A percentile compares a stretch with the other conserved stretches of the same genome.
Conservation (phyloP, 2,888 invertebrate species). For the Eupithecia exiguata region DNA sequence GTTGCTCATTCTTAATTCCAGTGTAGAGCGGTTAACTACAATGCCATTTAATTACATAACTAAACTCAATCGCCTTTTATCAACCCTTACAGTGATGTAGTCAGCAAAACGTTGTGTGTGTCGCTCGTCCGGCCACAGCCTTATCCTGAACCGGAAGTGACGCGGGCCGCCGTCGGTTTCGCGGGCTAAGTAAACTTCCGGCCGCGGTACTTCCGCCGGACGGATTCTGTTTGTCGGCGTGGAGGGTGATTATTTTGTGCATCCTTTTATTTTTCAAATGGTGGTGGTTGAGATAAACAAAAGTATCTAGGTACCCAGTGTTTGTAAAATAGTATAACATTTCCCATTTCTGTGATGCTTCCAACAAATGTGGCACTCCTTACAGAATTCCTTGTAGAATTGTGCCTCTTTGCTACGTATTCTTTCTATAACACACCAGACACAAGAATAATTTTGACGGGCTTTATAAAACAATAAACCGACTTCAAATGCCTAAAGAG, state of each 20-base stretch:
- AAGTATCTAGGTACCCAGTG: not conserved
- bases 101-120: not conserved
- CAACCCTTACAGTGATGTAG: not conserved
- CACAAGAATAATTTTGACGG: no score
- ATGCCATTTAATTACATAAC: not conserved
- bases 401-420: not conserved
- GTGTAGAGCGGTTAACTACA: not conserved
- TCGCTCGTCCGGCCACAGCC: constrained; percentile 28
- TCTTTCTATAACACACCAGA: no score
- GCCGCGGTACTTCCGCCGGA: constrained; percentile 67
- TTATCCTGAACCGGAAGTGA: constrained; percentile 56
- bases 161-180: constrained; percentile 63
- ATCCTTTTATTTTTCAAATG: constrained; percentile 53
- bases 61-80: not conserved
- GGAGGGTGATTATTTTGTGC: constrained; percentile 68
- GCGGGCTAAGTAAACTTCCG: constrained; percentile 78
- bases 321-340: not conserved
- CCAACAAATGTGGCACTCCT: not conserved
- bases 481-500: no score
- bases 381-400: not conserved
- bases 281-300: not conserved
- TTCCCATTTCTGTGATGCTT: not conserved
- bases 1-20: not conserved
- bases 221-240: constrained; percentile 70
- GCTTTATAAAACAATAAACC: no score